Evolutionary conservation across 2,888 invertebrate genomes (phyloP).

Genomic region (Carcina quercana): DNA sequence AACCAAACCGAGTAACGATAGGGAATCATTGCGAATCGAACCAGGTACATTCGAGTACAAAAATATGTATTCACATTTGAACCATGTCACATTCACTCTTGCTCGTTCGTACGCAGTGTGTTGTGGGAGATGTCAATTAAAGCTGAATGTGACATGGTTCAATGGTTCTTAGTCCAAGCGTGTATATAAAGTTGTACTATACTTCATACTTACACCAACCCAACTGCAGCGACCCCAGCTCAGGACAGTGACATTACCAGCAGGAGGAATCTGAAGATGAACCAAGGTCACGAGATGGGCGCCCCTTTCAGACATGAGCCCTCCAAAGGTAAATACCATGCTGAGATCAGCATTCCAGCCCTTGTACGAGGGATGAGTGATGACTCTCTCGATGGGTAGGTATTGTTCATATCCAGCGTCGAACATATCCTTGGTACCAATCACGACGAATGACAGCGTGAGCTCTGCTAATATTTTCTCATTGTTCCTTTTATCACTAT

Average conservation of each 20-base stretch:
- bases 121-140: too few relatives aligned
- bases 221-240: slow-evolving; percentile 36
- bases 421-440: slow-evolving; percentile 47
- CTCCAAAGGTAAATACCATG: slow-evolving; percentile 42
- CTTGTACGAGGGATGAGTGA: slow-evolving; percentile 36
- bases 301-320: slow-evolving; percentile 44
- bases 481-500: slow-evolving; percentile 1
- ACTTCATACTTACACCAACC: too few relatives aligned
- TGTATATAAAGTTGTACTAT: too few relatives aligned
- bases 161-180: too few relatives aligned
- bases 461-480: slow-evolving; percentile 30
- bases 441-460: slow-evolving; percentile 43
- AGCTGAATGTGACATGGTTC: too few relatives aligned
- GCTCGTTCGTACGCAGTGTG: too few relatives aligned
- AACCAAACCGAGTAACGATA: too few relatives aligned
- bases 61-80: too few relatives aligned
- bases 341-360: slow-evolving; percentile 43
- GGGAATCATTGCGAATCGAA: too few relatives aligned
- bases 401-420: slow-evolving; percentile 47
- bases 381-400: slow-evolving; percentile 44
- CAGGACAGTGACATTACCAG: slow-evolving; percentile 35
- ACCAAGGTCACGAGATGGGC: slow-evolving; percentile 27
- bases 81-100: too few relatives aligned
- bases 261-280: slow-evolving; percentile 35
- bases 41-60: too few relatives aligned